phyloP scores from a whole-genome alignment of 2,797 vertebrate genomes.

The Tapirus indicus region DNA sequence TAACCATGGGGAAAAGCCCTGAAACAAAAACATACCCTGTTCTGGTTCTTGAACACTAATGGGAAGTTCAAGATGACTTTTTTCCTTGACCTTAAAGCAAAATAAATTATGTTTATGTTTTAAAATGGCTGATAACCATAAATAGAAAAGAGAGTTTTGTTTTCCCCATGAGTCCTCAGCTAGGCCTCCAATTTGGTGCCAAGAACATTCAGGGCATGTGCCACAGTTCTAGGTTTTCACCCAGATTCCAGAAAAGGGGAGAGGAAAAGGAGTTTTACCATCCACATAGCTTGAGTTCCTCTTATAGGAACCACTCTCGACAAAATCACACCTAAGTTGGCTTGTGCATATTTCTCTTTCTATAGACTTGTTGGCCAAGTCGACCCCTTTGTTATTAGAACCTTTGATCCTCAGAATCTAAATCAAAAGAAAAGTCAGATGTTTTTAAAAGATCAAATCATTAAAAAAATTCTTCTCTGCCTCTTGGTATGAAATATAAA shows the following conservation, averaged over 20 bases:
- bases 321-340: neutral
- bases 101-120: conserved; percentile 30
- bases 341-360: neutral
- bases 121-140: conserved; percentile 20
- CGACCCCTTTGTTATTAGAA: neutral
- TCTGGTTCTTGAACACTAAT: neutral
- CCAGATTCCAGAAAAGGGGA: conserved; percentile 2
- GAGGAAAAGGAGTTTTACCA: neutral
- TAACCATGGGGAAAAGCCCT: neutral
- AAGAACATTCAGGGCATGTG: neutral
- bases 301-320: neutral
- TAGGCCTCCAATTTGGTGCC: neutral
- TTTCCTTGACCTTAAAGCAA: conserved; percentile 30
- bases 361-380: neutral
- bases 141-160: neutral
- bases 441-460: conserved; percentile 50
- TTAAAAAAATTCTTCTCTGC: neutral
- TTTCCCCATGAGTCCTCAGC: neutral
- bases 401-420: neutral
- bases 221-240: neutral
- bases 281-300: neutral
- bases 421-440: conserved; percentile 37
- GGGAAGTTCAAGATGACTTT: neutral
- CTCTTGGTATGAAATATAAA: neutral
- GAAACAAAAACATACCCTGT: neutral